Evolutionary conservation across 1,140 invertebrate genomes (phyloP).

Genomic region (Matsumurasca onukii): DNA sequence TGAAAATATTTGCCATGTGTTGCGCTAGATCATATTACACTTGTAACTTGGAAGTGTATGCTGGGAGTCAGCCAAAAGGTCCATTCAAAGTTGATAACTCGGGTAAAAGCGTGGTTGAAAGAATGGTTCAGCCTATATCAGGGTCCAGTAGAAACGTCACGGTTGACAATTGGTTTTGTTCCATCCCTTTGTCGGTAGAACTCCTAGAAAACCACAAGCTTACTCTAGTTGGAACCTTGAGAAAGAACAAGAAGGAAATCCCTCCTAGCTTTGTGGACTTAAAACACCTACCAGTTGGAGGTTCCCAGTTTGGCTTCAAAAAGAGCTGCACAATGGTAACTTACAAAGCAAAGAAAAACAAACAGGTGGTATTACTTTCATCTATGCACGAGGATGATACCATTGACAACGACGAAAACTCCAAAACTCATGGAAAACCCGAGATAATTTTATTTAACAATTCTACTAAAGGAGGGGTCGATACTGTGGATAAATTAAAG

Average conservation of each 20-base stretch:
- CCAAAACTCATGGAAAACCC: slow-evolving; percentile 35
- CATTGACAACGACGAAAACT: background rate
- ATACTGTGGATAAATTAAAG: slow-evolving; percentile 44
- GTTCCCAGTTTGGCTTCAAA: background rate
- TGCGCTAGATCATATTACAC: slow-evolving; percentile 44
- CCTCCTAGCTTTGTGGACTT: slow-evolving; percentile 41
- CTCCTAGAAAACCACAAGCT: slow-evolving; percentile 38
- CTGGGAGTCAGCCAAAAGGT: slow-evolving; percentile 39
- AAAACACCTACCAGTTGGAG: slow-evolving; percentile 21
- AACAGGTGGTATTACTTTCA: background rate
- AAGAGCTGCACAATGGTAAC: background rate
- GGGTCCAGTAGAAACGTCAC: slow-evolving; percentile 44
- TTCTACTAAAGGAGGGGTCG: slow-evolving; percentile 43
- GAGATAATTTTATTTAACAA: slow-evolving; percentile 46
- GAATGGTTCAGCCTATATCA: slow-evolving; percentile 36
- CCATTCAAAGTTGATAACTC: slow-evolving; percentile 42
- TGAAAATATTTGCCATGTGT: slow-evolving; percentile 46
- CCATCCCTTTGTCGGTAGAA: background rate
- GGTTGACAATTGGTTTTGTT: slow-evolving; percentile 45
- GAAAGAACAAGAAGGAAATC: slow-evolving; percentile 46
- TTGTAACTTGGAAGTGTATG: slow-evolving; percentile 43
- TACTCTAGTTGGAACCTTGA: slow-evolving; percentile 44
- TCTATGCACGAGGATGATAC: slow-evolving; percentile 2
- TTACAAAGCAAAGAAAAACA: slow-evolving; percentile 4
- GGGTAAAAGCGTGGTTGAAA: slow-evolving; percentile 38